Percentiles rank a stretch among this genome's conserved stretches.
Evolutionary conservation across 2,797 vertebrate genomes (phyloP).

Genomic region (Gymnodraco acuticeps): DNA sequence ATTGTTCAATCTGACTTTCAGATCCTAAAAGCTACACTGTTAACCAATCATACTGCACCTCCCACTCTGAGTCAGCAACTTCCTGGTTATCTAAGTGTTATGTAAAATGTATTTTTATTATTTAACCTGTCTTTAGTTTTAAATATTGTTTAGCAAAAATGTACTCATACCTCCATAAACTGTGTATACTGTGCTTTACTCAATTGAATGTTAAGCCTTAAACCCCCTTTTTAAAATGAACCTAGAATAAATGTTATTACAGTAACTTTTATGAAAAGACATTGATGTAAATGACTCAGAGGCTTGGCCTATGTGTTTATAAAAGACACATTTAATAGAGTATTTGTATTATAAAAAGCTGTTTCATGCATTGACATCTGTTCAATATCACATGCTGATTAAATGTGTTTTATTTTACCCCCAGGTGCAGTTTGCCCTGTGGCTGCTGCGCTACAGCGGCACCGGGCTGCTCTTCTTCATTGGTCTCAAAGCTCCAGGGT

Average conservation of each 20-base stretch:
- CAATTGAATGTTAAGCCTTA: neutral
- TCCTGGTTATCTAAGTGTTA: neutral
- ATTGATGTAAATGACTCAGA: neutral
- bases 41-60: constrained; percentile 44
- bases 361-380: constrained; percentile 26
- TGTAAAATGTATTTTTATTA: constrained; percentile 6
- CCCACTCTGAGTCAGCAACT: constrained; percentile 24
- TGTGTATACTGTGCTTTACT: neutral
- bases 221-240: neutral
- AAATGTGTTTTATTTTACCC: neutral
- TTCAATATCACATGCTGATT: neutral
- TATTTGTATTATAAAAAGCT: neutral
- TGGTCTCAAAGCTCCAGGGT: constrained; percentile 92
- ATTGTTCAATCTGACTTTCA: constrained; percentile 37
- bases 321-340: neutral
- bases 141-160: neutral
- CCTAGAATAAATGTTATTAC: neutral
- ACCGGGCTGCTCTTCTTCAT: constrained; percentile 90
- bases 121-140: neutral
- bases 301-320: neutral
- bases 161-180: neutral
- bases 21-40: neutral
- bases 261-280: neutral
- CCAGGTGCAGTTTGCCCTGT: constrained; percentile 93
- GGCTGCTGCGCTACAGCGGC: constrained; percentile 90